Base-by-base conservation (phyloP, 2,113 vertebrate genomes). In the Vulpes vulpes region DNA sequence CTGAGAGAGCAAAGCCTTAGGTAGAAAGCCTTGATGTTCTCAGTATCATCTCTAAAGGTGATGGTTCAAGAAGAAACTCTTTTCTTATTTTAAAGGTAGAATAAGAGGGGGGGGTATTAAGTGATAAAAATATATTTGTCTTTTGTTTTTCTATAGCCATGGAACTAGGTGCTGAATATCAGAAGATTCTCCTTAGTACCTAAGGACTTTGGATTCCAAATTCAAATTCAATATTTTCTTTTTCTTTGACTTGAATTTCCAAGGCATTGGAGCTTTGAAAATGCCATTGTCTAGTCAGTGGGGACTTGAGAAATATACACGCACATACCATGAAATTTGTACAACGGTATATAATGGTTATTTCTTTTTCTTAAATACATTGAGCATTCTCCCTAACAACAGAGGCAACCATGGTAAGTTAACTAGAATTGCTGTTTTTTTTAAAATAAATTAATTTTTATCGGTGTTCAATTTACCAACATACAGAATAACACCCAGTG, bases 1-100 rank as follows among this genome's bases (percentile, higher is more conserved):
- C 95, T 65, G 5, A 43, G 96, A 97, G 96, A 85, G 10, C 23
- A 89, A 92, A 76, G 7, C 27, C 67, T 89, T 60, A 59, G 30
- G 17, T 38, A 84, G 6, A 86, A 86, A 27, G 12, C 20, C 79
- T 86, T 82, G 57, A 62, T 8, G 16, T 60, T 76, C 7, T 76
- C 51, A 49, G 43, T 59, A 32, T 53, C n/a, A 17, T 83, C 2
- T 90, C 43, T 78, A 23, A n/a, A 79, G 2, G 43, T 3, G 32
- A 2, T 12, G 30, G 17, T 79, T 83, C 30, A 49, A 49, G 9
- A 59, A 73, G 17, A 69, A 74, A 16, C 0, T 38, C 10, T 78
- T 67, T 86, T 85, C 3, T 89, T 38, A 49, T 94, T 89, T 87
- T 69, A 35, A 53, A 30, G 20, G 8, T 5, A 69, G 17, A 82